These are phyloP conservation scores for Nannospalax galili DNA, from an alignment of 2,113 vertebrate genomes.

Conservation along the genomic window DNA sequence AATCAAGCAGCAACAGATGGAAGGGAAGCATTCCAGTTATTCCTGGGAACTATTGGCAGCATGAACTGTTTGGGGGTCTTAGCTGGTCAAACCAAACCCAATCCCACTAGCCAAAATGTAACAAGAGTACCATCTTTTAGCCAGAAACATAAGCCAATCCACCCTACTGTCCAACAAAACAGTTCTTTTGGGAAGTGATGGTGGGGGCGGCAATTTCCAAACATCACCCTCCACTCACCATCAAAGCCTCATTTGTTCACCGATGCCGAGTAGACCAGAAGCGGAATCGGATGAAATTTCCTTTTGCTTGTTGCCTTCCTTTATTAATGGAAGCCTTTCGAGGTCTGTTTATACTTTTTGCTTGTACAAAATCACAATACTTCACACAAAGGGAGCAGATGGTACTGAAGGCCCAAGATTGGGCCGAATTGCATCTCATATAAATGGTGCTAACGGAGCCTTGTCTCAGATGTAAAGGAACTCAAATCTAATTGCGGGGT, in stretches of 20 bases:
- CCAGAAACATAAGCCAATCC: constrained; percentile 38
- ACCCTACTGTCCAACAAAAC: not conserved
- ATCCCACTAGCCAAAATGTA: not conserved
- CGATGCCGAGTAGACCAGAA: not conserved
- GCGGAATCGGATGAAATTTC: constrained; percentile 14
- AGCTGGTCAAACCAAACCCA: constrained; percentile 42
- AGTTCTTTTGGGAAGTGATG: not conserved
- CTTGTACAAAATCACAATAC: constrained; percentile 76
- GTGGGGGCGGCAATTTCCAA: not conserved
- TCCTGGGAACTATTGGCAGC: not conserved
- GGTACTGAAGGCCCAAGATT: constrained; percentile 69
- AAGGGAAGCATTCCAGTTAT: constrained; percentile 48
- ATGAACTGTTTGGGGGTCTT: constrained; percentile 40
- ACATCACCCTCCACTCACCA: not conserved
- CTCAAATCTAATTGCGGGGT: constrained; percentile 64
- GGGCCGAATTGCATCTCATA: constrained; percentile 70
- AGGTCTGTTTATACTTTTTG: constrained; percentile 75
- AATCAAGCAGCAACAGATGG: constrained; percentile 59
- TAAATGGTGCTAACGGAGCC: constrained; percentile 73
- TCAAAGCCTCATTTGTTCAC: not conserved
- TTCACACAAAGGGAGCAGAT: constrained; percentile 82
- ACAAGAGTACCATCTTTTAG: not conserved
- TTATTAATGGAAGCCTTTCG: constrained; percentile 77
- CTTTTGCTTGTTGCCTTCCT: constrained; percentile 61
- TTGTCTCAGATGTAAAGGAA: constrained; percentile 71